Evolutionary conservation across 2,888 invertebrate genomes (phyloP), one percentile per base, ranked within the genome.

Genomic region (Lomographa bimaculata): DNA sequence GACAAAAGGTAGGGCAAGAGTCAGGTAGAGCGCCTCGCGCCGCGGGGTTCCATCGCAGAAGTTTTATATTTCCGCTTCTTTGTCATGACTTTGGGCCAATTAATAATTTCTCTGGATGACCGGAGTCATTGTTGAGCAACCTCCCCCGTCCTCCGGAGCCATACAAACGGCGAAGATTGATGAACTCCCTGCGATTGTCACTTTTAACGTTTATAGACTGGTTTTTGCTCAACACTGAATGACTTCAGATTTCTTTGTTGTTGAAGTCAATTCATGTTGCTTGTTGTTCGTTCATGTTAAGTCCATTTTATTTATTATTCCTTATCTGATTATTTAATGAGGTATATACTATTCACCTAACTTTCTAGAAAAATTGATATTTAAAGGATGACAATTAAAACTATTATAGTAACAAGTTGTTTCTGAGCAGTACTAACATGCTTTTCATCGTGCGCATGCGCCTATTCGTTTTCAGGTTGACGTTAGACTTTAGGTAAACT

Each of bases 61-160:
- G 84, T 87, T 87, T 87, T 89, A 87, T 89, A 87, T 89, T 85
- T 89, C 89, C 89, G 89, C 79, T 87, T 85, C 87, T 86, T 89
- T 89, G 87, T 89, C 68, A 61, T 68, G 63, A 66, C 64, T 70
- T 72, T 67, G 70, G 64, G 71, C 78, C 86, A 86, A 87, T 89
- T 89, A 87, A 85, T 87, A 87, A 89, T 85, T 81, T 87, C 78
- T 75, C 79, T 85, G 77, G 82, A 82, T 86, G 87, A 85, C 87
- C 86, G 79, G 64, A 80, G 79, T 79, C 71, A 84, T 86, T 86
- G 85, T 86, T 75, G 66, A 68, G 49, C 67, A 64, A 64, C 72
- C 72, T 68, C 66, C 59, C 27, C 71, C 63, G 65, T 72, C 74
- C 72, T 65, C 63, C 55, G 71, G n/a, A 62, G 65, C 74, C 72